A percentile compares a stretch with the other conserved stretches of the same genome.
Conservation (phyloP, 2,888 invertebrate genomes). For the Mesorhabditis belari region DNA sequence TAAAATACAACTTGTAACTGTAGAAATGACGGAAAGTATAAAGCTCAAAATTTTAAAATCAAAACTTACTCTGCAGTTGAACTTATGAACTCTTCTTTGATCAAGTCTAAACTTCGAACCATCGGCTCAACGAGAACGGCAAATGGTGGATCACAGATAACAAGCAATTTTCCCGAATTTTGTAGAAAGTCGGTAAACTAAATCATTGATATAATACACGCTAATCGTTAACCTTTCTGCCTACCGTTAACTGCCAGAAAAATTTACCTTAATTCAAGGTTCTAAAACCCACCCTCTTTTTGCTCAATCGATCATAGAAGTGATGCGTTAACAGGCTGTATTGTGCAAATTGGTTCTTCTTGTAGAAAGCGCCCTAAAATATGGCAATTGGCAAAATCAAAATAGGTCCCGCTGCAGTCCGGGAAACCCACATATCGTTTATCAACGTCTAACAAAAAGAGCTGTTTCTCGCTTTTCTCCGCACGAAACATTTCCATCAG, state of each 20-base stretch:
- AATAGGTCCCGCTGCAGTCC: background rate
- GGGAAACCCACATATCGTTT: conserved; percentile 33
- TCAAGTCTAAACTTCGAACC: conserved; percentile 27
- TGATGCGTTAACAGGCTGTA: conserved; percentile 45
- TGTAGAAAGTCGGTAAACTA: conserved; percentile 1
- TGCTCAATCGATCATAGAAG: conserved; percentile 28
- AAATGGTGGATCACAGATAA: conserved; percentile 48
- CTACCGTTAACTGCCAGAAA: no score
- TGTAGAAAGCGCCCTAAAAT: conserved; percentile 36
- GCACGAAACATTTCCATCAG: conserved; percentile 22
- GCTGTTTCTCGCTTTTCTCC: conserved; percentile 12
- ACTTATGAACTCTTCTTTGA: conserved; percentile 14
- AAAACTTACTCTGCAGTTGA: background rate
- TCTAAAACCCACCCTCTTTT: conserved; percentile 8
- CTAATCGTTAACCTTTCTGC: background rate
- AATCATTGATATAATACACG: no score
- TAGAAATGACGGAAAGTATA: no score
- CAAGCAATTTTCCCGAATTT: conserved; percentile 19
- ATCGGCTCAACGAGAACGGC: conserved; percentile 43
- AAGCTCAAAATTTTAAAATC: background rate
- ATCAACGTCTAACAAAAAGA: conserved; percentile 44
- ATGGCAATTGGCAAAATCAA: background rate
- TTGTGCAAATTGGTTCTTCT: conserved; percentile 32
- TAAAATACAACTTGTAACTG: conserved; percentile 2
- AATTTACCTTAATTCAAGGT: no score